Base-by-base conservation (phyloP, 2,797 vertebrate genomes). In the Percopsis omiscomaycus region DNA sequence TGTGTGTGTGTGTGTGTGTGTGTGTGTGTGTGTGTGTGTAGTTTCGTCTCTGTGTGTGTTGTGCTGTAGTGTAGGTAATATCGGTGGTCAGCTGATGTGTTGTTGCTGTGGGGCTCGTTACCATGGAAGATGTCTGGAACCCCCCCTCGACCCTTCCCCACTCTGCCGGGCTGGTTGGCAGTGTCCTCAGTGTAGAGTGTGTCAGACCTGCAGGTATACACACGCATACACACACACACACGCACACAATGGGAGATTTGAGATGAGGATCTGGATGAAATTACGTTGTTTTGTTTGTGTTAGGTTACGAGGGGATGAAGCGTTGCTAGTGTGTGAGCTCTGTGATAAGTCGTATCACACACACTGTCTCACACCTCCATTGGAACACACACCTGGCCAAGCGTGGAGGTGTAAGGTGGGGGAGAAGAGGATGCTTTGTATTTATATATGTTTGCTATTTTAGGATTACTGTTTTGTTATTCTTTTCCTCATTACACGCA, bases 341-440 rank as follows among this genome's bases (percentile, higher is more conserved):
- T 99, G 97, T 13, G 95, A 98, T 89, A 99, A 99, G 93, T 91
- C 94, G 45, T 97, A 95, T 86, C 97, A 99, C 86, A 89, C 94
- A 10, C 96, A 95, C 86, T 99, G 97, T 87, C 93, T 98, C 51
- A 94, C 94, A 22, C 96, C 96, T 14, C 89, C 94, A 78, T 94
- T 96, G 92, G 94, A 96, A 11, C 89, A 92, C 29, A 90, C 94
- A 69, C 95, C 93, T 42, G 91, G 91, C 79, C 89, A 90, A 72
- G 89, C 94, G 78, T 99, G 97, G 97, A 96, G 89, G 85, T 99
- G 97, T 90, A 88, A 85, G 86, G 89, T 90, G 59, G 85, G 57
- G 32, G 32, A 37, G 32, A 6, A 37, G 32, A 37, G 3, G 32
- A 37, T 37, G 32, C 4, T 1, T 22, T 37, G 30, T 32, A 32